Base-by-base conservation (phyloP, 2,888 invertebrate genomes). In the Coleophora flavipennella region DNA sequence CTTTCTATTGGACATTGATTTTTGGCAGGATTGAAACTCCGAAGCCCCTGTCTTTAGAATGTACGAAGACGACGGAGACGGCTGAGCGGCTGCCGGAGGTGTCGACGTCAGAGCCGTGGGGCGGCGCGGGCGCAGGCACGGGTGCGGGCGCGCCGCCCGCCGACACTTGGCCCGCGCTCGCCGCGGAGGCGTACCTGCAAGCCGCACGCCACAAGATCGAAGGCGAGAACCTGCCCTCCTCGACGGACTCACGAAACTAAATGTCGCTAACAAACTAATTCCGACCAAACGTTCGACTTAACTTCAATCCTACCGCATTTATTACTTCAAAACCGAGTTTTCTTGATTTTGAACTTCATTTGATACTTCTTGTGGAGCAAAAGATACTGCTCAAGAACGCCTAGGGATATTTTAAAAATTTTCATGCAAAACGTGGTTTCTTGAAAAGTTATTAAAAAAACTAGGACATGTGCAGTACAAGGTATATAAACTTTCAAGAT, bases 181-280 rank as follows among this genome's bases (percentile, higher is more conserved):
- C 74, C 9, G 70, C 80, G 2, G 83, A 80, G 48, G 71, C 80
- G 31, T 83, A 81, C 55, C 63, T 79, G 8, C 83, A 81, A 44
- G 76, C 75, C 3, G 45, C 70, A 0, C 72, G 80, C 45, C 83
- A 84, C 57, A 85, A 84, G 66, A 55, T 76, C 36, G 85, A 85
- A 33, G 81, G 81, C 13, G 85, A 85, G 50, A 81, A 80, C 50
- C 53, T 81, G 35, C 85, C 85, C 1, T 85, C 85, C 13, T 85
- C 85, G 11, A 85, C 85, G 0, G 81, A 85, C 52, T 60, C 83
- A 0, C 80, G 84, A 52, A 85, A 85, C 54, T 85, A 62, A 29
- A 29, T 4, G 10, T n/a, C 8, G 20, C 20, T n/a, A n/a, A n/a
- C n/a, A n/a, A n/a, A n/a, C n/a, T n/a, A n/a, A n/a, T n/a, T n/a